Base-by-base conservation (phyloP, 2,113 vertebrate genomes). In the Lethenteron reissneri region DNA sequence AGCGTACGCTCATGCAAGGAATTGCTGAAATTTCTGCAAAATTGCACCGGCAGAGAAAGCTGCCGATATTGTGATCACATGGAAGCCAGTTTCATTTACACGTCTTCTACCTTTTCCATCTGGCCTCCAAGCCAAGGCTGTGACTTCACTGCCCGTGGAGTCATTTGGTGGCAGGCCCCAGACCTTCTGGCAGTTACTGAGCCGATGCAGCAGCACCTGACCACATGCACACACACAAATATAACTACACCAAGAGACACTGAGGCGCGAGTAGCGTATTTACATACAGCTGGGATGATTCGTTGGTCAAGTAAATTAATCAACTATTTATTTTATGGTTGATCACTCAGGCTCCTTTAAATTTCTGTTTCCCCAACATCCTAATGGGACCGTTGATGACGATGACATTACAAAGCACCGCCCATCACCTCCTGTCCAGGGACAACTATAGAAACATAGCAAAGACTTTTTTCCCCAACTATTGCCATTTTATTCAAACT, bases 131-230 rank as follows among this genome's bases (percentile, higher is more conserved):
- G 89, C 87, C 12, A 99, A 80, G 4, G 87, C 85, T 1, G 91
- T 90, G 73, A 99, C 94, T 79, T 96, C 88, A 79, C 88, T 95
- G 17, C 94, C 94, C 2, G 90, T 96, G 70, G 82, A 87, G 80
- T 97, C 92, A 76, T 86, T 92, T 56, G 91, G 89, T 17, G 88
- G 84, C 74, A 97, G 83, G 78, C 86, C 92, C 94, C 94, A 99
- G 17, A 99, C 90, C 25, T 92, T 85, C 57, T 97, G 92, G 74
- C 97, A 95, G 78, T 88, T 91, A 68, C 87, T 86, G 73, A 97
- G 84, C 2, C 94, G 87, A 79, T 99, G 94, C 56, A 99, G 84
- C 56, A 97, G 81, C 77, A 99, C 82, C 94, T 99, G 74, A 41
- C 25, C 64, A 68, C 41, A 41, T 41, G 41, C n/a, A 68, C 11